These are phyloP conservation scores for Syrmaticus mikado DNA, from an alignment of 2,113 vertebrate species.

Conservation along the genomic window DNA sequence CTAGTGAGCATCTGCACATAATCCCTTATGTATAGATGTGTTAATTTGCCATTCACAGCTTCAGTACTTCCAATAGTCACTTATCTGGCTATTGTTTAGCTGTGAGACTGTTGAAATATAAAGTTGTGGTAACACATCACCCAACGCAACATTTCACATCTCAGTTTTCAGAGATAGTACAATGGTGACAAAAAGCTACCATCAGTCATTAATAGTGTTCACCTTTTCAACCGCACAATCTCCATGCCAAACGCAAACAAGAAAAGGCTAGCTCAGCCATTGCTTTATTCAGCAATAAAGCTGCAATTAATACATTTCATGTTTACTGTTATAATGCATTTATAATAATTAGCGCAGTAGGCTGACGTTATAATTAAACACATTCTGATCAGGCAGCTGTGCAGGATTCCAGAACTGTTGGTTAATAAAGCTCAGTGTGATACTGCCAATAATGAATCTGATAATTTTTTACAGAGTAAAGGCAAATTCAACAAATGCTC, in stretches of 20 bases:
- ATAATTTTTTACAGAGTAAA: constrained; percentile 44
- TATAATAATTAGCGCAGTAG: not conserved
- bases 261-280: not conserved
- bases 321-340: not conserved
- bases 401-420: not conserved
- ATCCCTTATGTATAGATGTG: not conserved
- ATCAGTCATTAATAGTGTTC: not conserved
- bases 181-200: not conserved
- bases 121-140: not conserved
- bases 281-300: not conserved
- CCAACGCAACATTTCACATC: not conserved
- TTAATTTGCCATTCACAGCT: not conserved
- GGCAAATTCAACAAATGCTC: constrained; percentile 45
- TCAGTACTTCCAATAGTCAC: not conserved
- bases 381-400: not conserved
- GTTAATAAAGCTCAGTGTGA: constrained; percentile 20
- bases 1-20: not conserved
- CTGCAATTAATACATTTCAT: not conserved
- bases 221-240: not conserved
- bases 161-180: not conserved
- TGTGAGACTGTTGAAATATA: not conserved
- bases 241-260: not conserved
- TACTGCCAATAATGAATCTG: constrained; percentile 13
- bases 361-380: not conserved
- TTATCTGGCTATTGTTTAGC: not conserved